Conservation (phyloP, 2,888 invertebrate genomes). For the Ischnura elegans region DNA sequence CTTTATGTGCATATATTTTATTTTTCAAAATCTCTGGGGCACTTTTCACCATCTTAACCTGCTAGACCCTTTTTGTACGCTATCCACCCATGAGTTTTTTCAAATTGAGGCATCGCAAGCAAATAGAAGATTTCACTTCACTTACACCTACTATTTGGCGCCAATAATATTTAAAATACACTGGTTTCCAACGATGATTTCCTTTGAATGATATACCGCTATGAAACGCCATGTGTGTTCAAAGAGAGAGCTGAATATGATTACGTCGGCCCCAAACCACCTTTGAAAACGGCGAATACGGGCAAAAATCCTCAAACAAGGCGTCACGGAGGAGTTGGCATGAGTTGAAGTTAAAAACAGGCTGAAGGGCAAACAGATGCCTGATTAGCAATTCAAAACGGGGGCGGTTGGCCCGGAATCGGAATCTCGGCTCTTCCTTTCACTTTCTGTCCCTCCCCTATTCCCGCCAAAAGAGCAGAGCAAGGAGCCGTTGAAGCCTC, state of each 20-base stretch:
- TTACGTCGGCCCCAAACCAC: not conserved
- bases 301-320: not conserved
- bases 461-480: not conserved
- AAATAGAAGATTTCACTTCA: no score
- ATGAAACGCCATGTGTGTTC: not conserved
- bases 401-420: not conserved
- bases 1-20: no score
- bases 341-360: conserved; percentile 18
- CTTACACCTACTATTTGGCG: not conserved
- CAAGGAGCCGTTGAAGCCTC: conserved; percentile 21
- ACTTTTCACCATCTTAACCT: no score
- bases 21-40: no score
- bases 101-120: no score
- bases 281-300: not conserved
- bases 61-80: no score
- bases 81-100: no score
- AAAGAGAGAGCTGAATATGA: not conserved
- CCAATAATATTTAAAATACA: not conserved
- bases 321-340: not conserved
- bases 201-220: not conserved
- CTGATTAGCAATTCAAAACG: conserved; percentile 31
- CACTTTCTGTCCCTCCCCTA: not conserved
- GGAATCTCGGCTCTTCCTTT: conserved; percentile 19
- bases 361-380: not conserved
- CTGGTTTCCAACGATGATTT: not conserved